These are phyloP conservation scores for Epinotia bilunana DNA, from an alignment of 2,888 invertebrate genomes.

Conservation along the genomic window DNA sequence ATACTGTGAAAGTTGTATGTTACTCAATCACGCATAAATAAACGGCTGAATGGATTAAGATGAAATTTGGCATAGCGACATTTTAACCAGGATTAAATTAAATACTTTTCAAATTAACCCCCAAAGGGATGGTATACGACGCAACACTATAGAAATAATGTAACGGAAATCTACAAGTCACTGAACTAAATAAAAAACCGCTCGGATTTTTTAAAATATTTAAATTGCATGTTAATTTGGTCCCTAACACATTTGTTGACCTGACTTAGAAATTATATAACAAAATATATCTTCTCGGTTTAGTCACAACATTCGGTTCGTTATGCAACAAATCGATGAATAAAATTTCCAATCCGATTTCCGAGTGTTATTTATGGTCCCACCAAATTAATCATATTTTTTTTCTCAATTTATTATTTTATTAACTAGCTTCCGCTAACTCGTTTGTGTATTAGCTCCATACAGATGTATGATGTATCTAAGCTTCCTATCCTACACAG, in stretches of 20 bases:
- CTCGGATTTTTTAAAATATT: slow-evolving; percentile 16
- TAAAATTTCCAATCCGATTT: slow-evolving; percentile 7
- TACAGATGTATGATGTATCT: too few relatives aligned
- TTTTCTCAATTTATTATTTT: too few relatives aligned
- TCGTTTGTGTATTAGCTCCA: too few relatives aligned
- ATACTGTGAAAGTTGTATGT: too few relatives aligned
- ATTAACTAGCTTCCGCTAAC: too few relatives aligned
- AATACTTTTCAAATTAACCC: too few relatives aligned
- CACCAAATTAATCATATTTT: neutral
- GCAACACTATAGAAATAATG: neutral
- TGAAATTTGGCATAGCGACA: too few relatives aligned
- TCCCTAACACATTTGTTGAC: slow-evolving; percentile 15
- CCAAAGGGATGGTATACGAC: too few relatives aligned
- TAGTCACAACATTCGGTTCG: neutral
- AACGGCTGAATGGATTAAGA: too few relatives aligned
- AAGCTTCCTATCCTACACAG: too few relatives aligned
- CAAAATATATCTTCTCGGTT: slow-evolving; percentile 3
- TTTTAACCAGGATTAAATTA: too few relatives aligned
- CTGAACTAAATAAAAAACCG: neutral
- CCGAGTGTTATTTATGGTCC: neutral
- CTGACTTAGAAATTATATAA: slow-evolving; percentile 34
- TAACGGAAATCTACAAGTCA: slow-evolving; percentile 2
- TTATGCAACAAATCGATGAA: slow-evolving; percentile 23
- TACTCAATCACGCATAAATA: too few relatives aligned
- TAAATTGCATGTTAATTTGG: slow-evolving; percentile 23